Evolutionary conservation across 1,140 invertebrate genomes (phyloP).

Genomic region (Drosophila prosaltans): DNA sequence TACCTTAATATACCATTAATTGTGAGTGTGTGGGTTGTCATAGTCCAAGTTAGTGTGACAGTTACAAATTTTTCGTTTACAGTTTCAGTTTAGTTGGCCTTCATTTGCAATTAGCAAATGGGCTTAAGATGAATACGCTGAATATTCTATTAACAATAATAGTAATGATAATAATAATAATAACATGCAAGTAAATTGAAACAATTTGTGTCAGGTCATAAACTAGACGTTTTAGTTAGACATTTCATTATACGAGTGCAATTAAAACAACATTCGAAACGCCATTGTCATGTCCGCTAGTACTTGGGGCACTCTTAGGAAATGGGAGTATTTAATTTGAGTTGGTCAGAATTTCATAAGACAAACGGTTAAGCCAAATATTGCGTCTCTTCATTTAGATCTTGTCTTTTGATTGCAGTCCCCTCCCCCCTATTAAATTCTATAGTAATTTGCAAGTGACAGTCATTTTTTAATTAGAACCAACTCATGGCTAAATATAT

Average conservation of each 20-base stretch:
- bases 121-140: constrained; percentile 41
- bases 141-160: constrained; percentile 47
- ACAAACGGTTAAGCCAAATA: background rate
- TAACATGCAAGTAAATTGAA: background rate
- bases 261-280: constrained; percentile 63
- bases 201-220: constrained; percentile 13
- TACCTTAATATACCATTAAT: constrained; percentile 32
- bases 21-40: constrained; percentile 22
- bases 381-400: constrained; percentile 12
- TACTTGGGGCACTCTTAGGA: constrained; percentile 21
- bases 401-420: constrained; percentile 3
- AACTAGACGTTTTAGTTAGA: constrained; percentile 24
- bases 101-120: constrained; percentile 50
- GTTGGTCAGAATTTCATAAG: constrained; percentile 55
- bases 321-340: constrained; percentile 67
- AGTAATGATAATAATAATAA: background rate
- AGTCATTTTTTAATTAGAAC: constrained; percentile 29
- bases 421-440: constrained; percentile 33
- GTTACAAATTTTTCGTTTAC: constrained; percentile 5
- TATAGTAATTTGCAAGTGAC: constrained; percentile 32
- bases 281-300: constrained; percentile 68
- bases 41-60: background rate
- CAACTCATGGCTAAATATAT: constrained; percentile 1
- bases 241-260: constrained; percentile 59
- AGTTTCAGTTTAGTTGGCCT: constrained; percentile 19